These are phyloP conservation scores for Coptotermes formosanus DNA, from an alignment of 1,140 invertebrate species.

Conservation along the genomic window DNA sequence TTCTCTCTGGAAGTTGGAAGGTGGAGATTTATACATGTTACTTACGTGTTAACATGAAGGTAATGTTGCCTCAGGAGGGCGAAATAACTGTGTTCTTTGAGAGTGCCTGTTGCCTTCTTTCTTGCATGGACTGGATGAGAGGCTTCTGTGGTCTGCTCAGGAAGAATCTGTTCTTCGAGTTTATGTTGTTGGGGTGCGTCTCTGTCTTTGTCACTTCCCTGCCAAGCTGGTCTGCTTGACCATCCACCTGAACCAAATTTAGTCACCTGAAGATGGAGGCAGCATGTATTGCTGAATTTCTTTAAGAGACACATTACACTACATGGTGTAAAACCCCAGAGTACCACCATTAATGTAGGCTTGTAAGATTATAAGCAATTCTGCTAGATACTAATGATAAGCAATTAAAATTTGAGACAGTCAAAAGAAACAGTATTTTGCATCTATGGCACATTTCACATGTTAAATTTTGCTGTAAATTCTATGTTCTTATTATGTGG, in stretches of 20 bases:
- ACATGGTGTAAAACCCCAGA: not conserved
- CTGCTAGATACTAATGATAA: no score
- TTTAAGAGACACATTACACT: not conserved
- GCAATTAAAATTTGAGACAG: no score
- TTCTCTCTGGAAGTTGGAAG: no score
- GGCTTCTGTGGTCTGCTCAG: not conserved
- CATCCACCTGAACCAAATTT: not conserved
- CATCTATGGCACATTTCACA: no score
- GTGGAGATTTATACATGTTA: no score
- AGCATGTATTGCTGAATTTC: not conserved
- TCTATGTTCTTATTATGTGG: no score
- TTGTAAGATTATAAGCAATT: not conserved
- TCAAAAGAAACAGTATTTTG: no score
- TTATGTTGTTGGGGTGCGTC: not conserved
- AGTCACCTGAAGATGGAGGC: no score
- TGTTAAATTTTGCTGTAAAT: no score
- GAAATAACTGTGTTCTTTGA: no score
- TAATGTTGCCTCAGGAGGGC: no score
- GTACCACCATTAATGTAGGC: not conserved
- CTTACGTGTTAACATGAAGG: no score
- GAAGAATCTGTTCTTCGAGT: not conserved
- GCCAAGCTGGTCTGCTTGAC: not conserved
- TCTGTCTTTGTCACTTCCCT: not conserved
- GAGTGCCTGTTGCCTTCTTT: not conserved
- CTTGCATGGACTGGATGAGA: not conserved